Evolutionary conservation across 2,113 vertebrate genomes (phyloP).

Genomic region (Serilophus lunatus): DNA sequence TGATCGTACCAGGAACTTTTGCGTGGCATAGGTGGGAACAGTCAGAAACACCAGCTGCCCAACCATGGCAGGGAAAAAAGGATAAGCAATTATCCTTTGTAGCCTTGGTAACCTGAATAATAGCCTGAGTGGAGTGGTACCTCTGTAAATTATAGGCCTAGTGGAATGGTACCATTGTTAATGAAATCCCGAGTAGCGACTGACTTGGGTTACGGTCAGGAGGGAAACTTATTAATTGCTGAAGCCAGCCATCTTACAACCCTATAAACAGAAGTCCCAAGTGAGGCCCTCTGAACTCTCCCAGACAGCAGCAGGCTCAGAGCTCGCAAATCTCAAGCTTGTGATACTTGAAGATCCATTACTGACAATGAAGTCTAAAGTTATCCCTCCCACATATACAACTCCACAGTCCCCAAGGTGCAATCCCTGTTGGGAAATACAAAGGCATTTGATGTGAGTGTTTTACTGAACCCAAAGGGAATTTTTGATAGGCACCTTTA

Average conservation of each 20-base stretch:
- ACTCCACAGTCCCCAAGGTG: neutral
- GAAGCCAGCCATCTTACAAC: neutral
- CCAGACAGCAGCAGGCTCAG: neutral
- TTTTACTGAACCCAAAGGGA: neutral
- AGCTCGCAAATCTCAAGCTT: neutral
- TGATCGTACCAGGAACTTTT: neutral
- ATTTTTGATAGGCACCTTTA: neutral
- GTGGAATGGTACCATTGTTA: neutral
- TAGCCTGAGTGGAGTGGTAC: neutral
- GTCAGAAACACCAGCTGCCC: neutral
- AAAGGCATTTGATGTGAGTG: neutral
- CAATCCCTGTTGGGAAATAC: neutral
- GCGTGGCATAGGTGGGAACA: neutral
- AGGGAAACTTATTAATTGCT: neutral
- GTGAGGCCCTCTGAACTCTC: neutral
- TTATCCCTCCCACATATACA: neutral
- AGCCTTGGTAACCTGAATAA: neutral
- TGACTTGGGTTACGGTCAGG: neutral
- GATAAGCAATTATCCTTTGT: neutral
- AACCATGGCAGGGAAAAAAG: neutral
- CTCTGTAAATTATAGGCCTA: neutral
- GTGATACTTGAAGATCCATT: neutral
- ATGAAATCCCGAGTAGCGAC: neutral
- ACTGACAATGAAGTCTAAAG: fast-evolving
- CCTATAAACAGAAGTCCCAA: neutral